Base-by-base conservation (phyloP, 2,888 invertebrate genomes). In the Unio pictorum region DNA sequence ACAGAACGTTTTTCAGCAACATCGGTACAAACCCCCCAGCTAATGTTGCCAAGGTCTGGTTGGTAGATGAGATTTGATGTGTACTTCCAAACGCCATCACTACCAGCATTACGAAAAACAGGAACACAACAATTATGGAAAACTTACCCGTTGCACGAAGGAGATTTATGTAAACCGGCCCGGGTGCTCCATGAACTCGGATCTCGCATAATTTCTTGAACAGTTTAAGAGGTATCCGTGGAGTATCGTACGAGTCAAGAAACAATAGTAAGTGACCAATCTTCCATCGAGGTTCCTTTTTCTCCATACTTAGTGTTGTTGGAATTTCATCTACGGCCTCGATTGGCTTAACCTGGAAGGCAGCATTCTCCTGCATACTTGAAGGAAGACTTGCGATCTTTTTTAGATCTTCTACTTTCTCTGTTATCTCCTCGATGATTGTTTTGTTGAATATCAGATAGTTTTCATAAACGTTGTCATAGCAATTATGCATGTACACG, bases 401-500 rank as follows among this genome's bases (percentile, higher is more conserved):
- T 66, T 86, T 81, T n/a, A 88, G 74, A 67, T 89, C 87, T 11
- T 85, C 84, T 18, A 85, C 82, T 57, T 86, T 76, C 45, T 84
- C 83, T 72, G 86, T 87, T 65, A 89, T 83, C 64, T 84, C 86
- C 23, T 85, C 83, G 23, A 88, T 85, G 55, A 89, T 81, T 7
- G 85, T 82, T 62, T 85, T 84, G 76, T 88, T 88, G 69, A 89
- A 87, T 61, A 83, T 86, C 55, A 88, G 80, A 73, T 89, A 89
- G 67, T 87, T 88, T 64, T 88, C 86, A 67, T 87, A 87, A 45
- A 89, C 89, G 72, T 88, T 88, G 76, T 86, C 86, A 76, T 88
- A 89, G 69, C 86, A 87, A 81, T 87, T 88, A 74, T 88, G 87
- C 83, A 85, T 85, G 79, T 89, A 89, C 18, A 89, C 84, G 69